Percentiles rank a stretch among this genome's conserved stretches.
Conservation (phyloP, 2,888 invertebrate genomes). For the Synanthedon vespiformis region DNA sequence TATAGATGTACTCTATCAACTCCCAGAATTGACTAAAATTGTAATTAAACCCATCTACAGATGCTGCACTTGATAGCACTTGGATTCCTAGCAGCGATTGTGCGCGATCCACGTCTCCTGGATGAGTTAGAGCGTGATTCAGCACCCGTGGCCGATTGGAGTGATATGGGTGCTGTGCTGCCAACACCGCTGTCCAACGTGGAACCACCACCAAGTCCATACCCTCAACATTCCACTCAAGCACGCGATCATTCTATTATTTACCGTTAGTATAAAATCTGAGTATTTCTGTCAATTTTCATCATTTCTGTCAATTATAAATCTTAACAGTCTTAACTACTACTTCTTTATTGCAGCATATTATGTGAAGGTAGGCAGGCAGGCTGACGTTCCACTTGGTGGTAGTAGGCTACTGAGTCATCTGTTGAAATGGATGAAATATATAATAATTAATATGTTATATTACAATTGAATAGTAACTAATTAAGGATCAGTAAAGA, state of each 20-base stretch:
- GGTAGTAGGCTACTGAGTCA: no score
- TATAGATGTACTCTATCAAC: not conserved
- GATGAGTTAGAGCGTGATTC: slow-evolving; percentile 71
- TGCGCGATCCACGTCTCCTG: slow-evolving; percentile 79
- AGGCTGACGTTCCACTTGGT: no score
- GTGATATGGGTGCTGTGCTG: slow-evolving; percentile 56
- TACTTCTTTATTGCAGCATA: no score
- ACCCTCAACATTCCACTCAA: slow-evolving; percentile 50
- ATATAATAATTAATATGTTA: no score
- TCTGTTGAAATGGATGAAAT: no score
- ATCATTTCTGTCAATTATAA: no score
- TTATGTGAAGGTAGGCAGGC: no score
- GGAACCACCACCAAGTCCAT: slow-evolving; percentile 70
- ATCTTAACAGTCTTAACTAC: no score
- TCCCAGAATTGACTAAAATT: not conserved
- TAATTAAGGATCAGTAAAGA: no score
- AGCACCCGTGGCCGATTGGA: slow-evolving; percentile 43
- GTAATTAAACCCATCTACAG: slow-evolving; percentile 37
- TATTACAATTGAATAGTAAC: no score
- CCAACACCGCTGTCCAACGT: slow-evolving; percentile 81
- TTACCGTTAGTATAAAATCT: slow-evolving; percentile 69
- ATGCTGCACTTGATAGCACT: slow-evolving; percentile 81
- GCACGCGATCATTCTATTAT: slow-evolving; percentile 73
- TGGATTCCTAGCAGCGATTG: slow-evolving; percentile 79
- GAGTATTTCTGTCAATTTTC: no score